Evolutionary conservation across 2,888 invertebrate genomes (phyloP).

Genomic region (Conus canariensis): DNA sequence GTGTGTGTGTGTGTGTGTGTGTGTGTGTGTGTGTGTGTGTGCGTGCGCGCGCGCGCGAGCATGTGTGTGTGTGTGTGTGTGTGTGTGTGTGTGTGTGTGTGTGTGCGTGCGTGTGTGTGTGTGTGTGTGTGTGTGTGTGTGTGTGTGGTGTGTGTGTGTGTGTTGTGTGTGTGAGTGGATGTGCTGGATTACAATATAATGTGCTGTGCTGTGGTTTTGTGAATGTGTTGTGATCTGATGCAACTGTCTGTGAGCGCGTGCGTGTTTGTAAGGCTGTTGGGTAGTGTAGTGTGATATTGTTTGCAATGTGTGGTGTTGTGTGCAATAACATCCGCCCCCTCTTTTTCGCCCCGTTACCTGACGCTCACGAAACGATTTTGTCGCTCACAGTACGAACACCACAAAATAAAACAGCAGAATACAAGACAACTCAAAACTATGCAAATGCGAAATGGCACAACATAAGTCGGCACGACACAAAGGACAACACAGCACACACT

Average conservation of each 20-base stretch:
- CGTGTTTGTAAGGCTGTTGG: neutral
- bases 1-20: constrained; percentile 61
- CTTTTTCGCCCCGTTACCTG: too few species aligned
- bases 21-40: constrained; percentile 70
- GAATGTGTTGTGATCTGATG: neutral
- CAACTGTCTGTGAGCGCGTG: neutral
- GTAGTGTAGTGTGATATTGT: too few species aligned
- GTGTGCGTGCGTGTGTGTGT: neutral
- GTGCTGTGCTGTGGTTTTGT: neutral
- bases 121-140: neutral
- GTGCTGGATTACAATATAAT: neutral
- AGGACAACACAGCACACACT: too few species aligned
- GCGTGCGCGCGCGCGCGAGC: neutral
- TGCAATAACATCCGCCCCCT: too few species aligned
- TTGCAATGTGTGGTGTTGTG: too few species aligned
- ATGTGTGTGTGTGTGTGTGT: constrained; percentile 47
- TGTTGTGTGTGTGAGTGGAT: neutral
- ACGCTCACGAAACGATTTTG: too few species aligned
- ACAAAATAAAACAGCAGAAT: too few species aligned
- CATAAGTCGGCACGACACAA: too few species aligned
- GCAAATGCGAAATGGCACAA: too few species aligned
- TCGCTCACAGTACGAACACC: too few species aligned
- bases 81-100: constrained; percentile 65
- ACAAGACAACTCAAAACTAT: too few species aligned
- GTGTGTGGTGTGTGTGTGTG: neutral